Evolutionary conservation across 2,888 invertebrate species (phyloP).

Genomic region (Tipula unca): DNA sequence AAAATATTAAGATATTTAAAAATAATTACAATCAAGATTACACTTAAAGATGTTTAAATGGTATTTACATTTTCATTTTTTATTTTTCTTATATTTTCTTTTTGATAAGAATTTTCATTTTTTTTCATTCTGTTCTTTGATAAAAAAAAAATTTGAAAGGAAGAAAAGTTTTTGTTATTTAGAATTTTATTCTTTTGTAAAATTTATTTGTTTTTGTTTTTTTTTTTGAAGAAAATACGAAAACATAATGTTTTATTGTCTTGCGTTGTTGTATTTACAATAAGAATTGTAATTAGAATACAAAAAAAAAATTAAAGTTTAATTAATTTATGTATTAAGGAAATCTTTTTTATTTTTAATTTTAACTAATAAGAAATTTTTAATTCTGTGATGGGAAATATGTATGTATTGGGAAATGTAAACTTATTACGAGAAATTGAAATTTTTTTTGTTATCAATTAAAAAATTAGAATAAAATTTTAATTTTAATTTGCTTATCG

Average conservation of each 20-base stretch:
- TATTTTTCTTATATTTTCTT: neutral
- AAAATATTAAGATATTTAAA: constrained; percentile 3
- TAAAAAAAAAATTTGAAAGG: neutral
- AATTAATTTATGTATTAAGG: neutral
- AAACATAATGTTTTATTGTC: neutral
- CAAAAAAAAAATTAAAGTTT: neutral
- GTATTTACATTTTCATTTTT: neutral
- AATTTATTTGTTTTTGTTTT: neutral
- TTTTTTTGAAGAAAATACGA: neutral
- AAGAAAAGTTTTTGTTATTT: neutral
- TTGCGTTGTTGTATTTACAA: neutral
- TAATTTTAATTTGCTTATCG: neutral
- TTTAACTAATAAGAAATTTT: neutral
- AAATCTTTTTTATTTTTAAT: neutral
- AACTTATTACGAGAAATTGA: neutral
- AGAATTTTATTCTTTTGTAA: neutral
- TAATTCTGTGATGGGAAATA: neutral
- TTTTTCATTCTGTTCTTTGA: neutral
- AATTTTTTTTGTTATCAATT: neutral
- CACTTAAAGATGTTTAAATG: constrained; percentile 14
- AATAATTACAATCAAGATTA: constrained; percentile 8
- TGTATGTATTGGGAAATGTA: neutral
- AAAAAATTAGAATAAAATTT: neutral
- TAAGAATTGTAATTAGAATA: neutral
- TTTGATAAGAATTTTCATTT: neutral